Base-by-base conservation (phyloP, 2,888 invertebrate genomes). In the Ichneumoninae sp. region DNA sequence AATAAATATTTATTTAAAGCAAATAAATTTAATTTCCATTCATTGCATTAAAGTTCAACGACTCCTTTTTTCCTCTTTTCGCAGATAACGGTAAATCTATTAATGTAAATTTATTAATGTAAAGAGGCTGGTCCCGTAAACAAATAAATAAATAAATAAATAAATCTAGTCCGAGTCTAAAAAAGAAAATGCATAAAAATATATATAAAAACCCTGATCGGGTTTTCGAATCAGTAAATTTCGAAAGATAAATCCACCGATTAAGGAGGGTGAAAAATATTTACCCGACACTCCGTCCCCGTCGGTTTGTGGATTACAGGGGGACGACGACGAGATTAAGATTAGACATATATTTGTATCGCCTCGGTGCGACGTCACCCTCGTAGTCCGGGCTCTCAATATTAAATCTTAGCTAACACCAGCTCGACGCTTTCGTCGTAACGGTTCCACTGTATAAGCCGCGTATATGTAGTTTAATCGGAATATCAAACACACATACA, bases 341-440 rank as follows among this genome's bases (percentile, higher is more conserved):
- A 69, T 69, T 60, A 57, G 44, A 60, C 52, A 60, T 69, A 68
- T 54, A 66, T 57, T 68, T 40, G 66, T 68, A 69, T 77, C 75
- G 75, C 19, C 52, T 22, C 10, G 50, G n/a, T 22, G 0, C 50
- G 8, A 19, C 60, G 77, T 66, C 52, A 33, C 60, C 60, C 60
- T 62, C 60, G 13, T 30, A 30, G 60, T 62, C 33, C 33, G 52
- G 26, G 36, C 26, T n/a, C 54, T 68, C 57, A 44, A 77, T 77
- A 69, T 68, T 68, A 68, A 57, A 68, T 77, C n/a, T 54, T 47
- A 22, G 57, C 54, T 60, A 13, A 57, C 60, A 69, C 26, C 30
- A 44, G 60, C 19, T 7, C 36, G 52, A 33, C n/a, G 33, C 6
- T 36, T 40, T 54, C 71, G 26, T 54, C 54, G 30, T 16, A 1